phyloP scores from a whole-genome alignment of 1,140 invertebrate genomes.

The Tenebrio molitor region DNA sequence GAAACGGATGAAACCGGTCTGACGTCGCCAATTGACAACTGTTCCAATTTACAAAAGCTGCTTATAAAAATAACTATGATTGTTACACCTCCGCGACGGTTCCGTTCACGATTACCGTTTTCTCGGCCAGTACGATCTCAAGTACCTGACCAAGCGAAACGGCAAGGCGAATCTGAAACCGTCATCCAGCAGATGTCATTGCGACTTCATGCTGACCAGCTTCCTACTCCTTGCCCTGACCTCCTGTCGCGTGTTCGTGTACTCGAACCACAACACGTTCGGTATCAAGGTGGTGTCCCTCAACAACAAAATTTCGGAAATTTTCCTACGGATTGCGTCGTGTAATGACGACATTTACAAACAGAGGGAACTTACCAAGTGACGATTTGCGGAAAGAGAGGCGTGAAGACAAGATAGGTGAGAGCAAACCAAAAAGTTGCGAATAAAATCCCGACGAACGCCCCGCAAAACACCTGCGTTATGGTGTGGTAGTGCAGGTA shows the following conservation, averaged over 20 bases:
- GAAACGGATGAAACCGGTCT: not conserved
- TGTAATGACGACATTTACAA: slow-evolving; percentile 60
- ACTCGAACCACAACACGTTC: slow-evolving; percentile 95
- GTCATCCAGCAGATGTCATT: slow-evolving; percentile 76
- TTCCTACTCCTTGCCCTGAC: slow-evolving; percentile 85
- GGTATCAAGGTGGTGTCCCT: slow-evolving; percentile 93
- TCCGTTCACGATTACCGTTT: slow-evolving; percentile 56
- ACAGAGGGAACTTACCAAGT: slow-evolving; percentile 78
- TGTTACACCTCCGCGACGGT: slow-evolving; percentile 31
- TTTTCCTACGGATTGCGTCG: slow-evolving; percentile 72
- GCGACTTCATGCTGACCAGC: slow-evolving; percentile 87
- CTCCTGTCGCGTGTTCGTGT: slow-evolving; percentile 88
- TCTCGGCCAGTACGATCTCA: slow-evolving; percentile 60
- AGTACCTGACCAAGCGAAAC: slow-evolving; percentile 55
- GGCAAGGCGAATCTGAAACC: slow-evolving; percentile 61
- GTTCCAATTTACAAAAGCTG: slow-evolving; percentile 33
- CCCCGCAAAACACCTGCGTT: slow-evolving; percentile 85
- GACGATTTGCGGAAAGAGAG: slow-evolving; percentile 87
- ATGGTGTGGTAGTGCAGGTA: slow-evolving; percentile 91
- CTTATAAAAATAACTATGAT: slow-evolving; percentile 46
- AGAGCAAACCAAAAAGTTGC: slow-evolving; percentile 73
- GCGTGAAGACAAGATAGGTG: slow-evolving; percentile 85
- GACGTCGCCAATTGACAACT: slow-evolving; percentile 21
- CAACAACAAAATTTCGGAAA: slow-evolving; percentile 89
- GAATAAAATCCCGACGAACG: slow-evolving; percentile 68